Conservation (phyloP, 2,113 vertebrate species). For the Triplophysa dalaica region DNA sequence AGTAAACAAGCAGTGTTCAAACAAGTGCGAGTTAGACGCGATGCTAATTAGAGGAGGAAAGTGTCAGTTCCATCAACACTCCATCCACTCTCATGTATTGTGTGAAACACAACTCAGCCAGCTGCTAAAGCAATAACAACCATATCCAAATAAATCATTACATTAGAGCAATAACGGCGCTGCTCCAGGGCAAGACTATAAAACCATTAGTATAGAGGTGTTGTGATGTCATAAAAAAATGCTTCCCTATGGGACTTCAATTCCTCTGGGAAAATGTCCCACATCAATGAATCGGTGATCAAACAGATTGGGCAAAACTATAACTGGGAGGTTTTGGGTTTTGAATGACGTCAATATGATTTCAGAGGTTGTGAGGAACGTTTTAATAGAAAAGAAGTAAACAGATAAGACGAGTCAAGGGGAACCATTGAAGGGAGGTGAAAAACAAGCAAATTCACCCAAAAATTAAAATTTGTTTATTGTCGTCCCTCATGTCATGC, state of each 20-base stretch:
- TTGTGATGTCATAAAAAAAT: conserved; percentile 55
- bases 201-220: conserved; percentile 31
- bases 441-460: too few relatives aligned
- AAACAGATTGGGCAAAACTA: not conserved
- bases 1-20: conserved; percentile 24
- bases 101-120: conserved; percentile 9
- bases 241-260: conserved; percentile 40
- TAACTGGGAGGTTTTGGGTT: conserved; percentile 29
- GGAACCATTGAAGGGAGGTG: not conserved
- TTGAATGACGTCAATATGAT: not conserved
- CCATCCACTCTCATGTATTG: not conserved
- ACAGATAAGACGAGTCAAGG: not conserved
- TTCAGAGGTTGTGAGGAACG: not conserved
- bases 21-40: conserved; percentile 6
- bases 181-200: conserved; percentile 13
- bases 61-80: not conserved
- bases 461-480: too few relatives aligned
- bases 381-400: conserved; percentile 13
- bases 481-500: too few relatives aligned
- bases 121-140: conserved; percentile 17
- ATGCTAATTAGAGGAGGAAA: conserved; percentile 39
- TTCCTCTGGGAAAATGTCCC: conserved; percentile 42
- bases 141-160: conserved; percentile 44
- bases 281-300: conserved; percentile 26
- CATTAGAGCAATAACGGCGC: conserved; percentile 8